These are phyloP conservation scores for Neodiprion pinetum DNA, from an alignment of 1,140 invertebrate species.

Conservation along the genomic window DNA sequence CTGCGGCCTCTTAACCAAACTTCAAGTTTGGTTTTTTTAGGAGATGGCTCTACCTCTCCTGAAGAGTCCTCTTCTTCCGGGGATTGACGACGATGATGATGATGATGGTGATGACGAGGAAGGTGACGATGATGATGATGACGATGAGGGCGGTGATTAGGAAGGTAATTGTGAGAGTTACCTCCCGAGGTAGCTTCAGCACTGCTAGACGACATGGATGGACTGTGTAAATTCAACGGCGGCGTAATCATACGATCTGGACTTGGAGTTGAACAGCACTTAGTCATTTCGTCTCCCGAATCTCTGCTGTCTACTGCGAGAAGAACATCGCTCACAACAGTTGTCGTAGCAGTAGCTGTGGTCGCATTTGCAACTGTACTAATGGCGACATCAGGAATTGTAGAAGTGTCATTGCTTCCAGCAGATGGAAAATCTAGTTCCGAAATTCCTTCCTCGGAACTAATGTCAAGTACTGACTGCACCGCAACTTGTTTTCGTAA, in stretches of 20 bases:
- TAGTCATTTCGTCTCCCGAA: neutral
- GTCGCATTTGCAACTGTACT: constrained; percentile 33
- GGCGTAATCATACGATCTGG: neutral
- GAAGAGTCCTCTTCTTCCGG: constrained; percentile 49
- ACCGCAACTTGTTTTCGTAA: constrained; percentile 72
- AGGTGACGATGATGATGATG: neutral
- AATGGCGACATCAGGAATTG: neutral
- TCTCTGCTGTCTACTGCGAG: neutral
- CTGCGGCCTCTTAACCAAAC: constrained; percentile 54
- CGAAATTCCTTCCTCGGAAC: constrained; percentile 48
- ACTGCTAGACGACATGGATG: neutral
- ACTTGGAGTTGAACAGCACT: neutral
- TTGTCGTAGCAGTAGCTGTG: constrained; percentile 61
- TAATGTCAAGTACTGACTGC: constrained; percentile 69
- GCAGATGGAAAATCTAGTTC: constrained; percentile 23
- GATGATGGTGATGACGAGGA: neutral
- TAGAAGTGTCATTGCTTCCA: neutral
- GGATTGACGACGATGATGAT: constrained; percentile 16
- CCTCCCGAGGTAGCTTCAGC: neutral
- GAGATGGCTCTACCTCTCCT: constrained; percentile 74
- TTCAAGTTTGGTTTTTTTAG: constrained; percentile 70
- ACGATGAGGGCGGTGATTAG: neutral
- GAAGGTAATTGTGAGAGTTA: too few relatives aligned
- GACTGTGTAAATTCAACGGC: too few relatives aligned
- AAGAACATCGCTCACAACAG: constrained; percentile 53